Evolutionary conservation across 35 echinoderm and acorn worm species (phyloP).

Genomic region (Holothuria glaberrima): DNA sequence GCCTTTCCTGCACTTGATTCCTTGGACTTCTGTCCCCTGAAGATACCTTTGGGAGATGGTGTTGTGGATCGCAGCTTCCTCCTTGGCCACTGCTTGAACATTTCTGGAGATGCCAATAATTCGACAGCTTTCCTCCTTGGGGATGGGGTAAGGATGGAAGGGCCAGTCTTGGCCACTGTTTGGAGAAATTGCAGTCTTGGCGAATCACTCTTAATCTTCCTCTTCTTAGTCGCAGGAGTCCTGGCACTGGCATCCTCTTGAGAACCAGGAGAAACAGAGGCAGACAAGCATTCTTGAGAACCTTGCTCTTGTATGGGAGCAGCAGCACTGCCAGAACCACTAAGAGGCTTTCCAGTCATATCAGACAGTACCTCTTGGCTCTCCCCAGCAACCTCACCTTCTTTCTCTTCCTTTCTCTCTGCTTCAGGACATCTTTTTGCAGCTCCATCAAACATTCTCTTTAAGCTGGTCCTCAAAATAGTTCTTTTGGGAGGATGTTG

Average conservation of each 20-base stretch:
- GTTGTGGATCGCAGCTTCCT: conserved; percentile 40
- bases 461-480: conserved; percentile 31
- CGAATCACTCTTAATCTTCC: background rate
- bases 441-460: conserved; percentile 52
- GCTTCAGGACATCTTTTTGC: background rate
- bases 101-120: conserved; percentile 29
- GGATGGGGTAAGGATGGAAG: background rate
- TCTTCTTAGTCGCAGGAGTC: background rate
- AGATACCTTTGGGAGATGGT: conserved; percentile 30
- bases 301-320: background rate
- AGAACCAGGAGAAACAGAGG: no score
- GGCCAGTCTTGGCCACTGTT: background rate
- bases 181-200: background rate
- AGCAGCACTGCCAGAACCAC: no score
- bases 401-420: no score
- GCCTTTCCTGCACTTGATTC: background rate
- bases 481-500: conserved; percentile 18
- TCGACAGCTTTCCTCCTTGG: background rate
- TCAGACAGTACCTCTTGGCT: no score
- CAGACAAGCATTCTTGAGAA: background rate
- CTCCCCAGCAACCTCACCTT: no score
- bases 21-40: conserved; percentile 13
- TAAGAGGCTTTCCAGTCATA: no score
- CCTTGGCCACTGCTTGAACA: conserved; percentile 37
- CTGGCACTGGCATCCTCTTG: background rate